These are phyloP conservation scores for Centropyge bicolor DNA, from an alignment of 2,797 vertebrate genomes.

Conservation along the genomic window DNA sequence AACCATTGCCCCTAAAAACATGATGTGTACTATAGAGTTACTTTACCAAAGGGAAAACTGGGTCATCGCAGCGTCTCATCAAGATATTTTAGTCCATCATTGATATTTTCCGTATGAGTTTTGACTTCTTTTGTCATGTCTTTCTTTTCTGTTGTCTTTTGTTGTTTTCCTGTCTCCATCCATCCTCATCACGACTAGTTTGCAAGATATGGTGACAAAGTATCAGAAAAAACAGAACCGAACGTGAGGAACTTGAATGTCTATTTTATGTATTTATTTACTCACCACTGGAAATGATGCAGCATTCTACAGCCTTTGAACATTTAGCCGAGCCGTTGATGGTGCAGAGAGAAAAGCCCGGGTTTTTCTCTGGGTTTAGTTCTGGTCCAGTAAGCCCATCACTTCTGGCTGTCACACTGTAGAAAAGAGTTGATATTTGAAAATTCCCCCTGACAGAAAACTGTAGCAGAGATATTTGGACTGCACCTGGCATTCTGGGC, in stretches of 20 bases:
- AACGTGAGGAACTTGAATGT: slow-evolving; percentile 89
- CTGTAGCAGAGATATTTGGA: neutral
- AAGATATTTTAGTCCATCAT: slow-evolving; percentile 25
- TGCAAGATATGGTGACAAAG: slow-evolving; percentile 99
- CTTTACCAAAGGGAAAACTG: neutral
- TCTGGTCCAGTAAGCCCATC: slow-evolving; percentile 40
- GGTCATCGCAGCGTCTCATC: slow-evolving; percentile 25
- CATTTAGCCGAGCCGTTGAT: slow-evolving; percentile 13
- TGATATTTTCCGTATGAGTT: slow-evolving; percentile 48
- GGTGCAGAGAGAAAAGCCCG: neutral
- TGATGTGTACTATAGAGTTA: neutral
- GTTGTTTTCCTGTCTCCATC: slow-evolving; percentile 50
- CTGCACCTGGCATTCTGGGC: neutral
- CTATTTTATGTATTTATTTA: slow-evolving; percentile 39
- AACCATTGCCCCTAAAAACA: slow-evolving; percentile 22
- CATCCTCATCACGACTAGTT: slow-evolving; percentile 85
- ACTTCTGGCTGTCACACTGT: slow-evolving; percentile 25
- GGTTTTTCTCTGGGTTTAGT: slow-evolving; percentile 30
- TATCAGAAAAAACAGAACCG: slow-evolving; percentile 98
- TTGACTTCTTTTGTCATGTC: slow-evolving; percentile 52
- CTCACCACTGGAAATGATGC: slow-evolving; percentile 77
- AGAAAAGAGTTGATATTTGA: slow-evolving; percentile 27
- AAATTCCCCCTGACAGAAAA: neutral
- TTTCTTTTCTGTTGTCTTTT: slow-evolving; percentile 60
- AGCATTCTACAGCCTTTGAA: slow-evolving; percentile 64